Base-by-base conservation (phyloP, 2,797 vertebrate species). In the Buceros bicornis region DNA sequence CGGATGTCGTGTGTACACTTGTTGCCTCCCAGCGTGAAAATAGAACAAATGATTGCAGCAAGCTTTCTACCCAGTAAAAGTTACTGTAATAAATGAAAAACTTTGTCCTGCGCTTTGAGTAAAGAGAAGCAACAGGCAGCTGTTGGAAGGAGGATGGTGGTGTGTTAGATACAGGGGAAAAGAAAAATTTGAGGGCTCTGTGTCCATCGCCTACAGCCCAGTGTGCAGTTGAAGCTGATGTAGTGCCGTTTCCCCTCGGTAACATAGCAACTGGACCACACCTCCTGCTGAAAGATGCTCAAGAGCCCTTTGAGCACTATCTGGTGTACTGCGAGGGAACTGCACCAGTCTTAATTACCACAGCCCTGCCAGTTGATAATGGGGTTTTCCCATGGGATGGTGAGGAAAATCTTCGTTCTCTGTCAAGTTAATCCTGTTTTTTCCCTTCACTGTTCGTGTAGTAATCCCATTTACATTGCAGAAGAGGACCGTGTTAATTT, bases 251-350 rank as follows among this genome's bases (percentile, higher is more conserved):
- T 43, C 86, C 88, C 73, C 60, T 56, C 13, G 22, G 94, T 96
- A 94, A 53, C 86, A 0, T 85, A 94, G 97, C 96, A 96, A 95
- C 97, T 53, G 89, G 70, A 90, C 95, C 92, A 94, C 96, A 95
- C 94, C 93, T 93, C 87, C 88, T 62, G 67, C 93, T 93, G 71
- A 96, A 93, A 50, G 95, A 94, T 87, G 93, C 95, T 92, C 22
- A 82, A 88, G 91, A 91, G 92, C 94, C 91, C 72, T 95, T 94
- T 69, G 95, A 95, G 88, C 94, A 95, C 92, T 94, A 89, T 95
- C 95, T 96, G 90, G 87, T 93, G 94, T 92, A 60, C 93, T 96
- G 91, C 87, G 42, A 77, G 72, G 78, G 95, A 94, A 94, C 93
- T 97, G 95, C 95, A 95, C 28, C 87, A 17, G 58, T 90, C 84